These are phyloP conservation scores for Manis crassicaudata DNA, from an alignment of 2,797 vertebrate species.

Conservation along the genomic window DNA sequence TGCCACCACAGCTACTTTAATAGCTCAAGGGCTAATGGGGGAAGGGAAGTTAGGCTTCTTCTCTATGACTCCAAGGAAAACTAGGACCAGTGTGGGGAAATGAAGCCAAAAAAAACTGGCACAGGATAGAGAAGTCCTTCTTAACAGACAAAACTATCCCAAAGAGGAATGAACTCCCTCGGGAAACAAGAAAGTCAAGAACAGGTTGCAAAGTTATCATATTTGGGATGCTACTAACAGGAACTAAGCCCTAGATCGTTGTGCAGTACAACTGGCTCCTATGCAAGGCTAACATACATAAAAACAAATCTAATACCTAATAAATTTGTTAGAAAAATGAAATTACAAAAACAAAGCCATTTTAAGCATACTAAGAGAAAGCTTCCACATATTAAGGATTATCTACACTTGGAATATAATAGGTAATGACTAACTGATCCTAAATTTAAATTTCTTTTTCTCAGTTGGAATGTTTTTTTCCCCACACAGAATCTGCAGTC, in stretches of 20 bases:
- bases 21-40: not conserved
- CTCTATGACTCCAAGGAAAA: not conserved
- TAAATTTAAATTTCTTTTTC: constrained; percentile 12
- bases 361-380: not conserved
- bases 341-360: not conserved
- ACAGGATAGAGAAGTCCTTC: not conserved
- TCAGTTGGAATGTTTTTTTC: not conserved
- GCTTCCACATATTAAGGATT: not conserved
- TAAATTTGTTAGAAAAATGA: not conserved
- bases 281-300: not conserved
- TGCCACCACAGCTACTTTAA: not conserved
- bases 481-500: not conserved
- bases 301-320: not conserved
- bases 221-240: not conserved
- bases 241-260: not conserved
- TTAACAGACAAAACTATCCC: not conserved
- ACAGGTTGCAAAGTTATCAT: not conserved
- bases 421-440: not conserved
- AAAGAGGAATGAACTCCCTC: not conserved
- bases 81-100: not conserved
- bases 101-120: not conserved
- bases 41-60: not conserved
- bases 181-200: not conserved
- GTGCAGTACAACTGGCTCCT: not conserved
- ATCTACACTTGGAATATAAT: not conserved